Percentiles rank a stretch among this genome's conserved stretches.
phyloP scores from a whole-genome alignment of 1,140 invertebrate species.

The Aphidius ervi region DNA sequence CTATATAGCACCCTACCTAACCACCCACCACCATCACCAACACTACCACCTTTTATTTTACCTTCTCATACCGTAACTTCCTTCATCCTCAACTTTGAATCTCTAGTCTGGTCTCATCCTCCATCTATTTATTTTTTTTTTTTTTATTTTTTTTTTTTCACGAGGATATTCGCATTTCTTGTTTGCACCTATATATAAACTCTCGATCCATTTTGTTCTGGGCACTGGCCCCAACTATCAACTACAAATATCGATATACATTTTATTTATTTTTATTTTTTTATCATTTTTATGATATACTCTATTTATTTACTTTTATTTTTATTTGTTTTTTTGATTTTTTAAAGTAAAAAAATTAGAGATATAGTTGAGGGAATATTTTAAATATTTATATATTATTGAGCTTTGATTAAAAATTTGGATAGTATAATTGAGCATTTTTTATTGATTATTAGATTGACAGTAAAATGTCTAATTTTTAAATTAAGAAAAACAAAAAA shows the following conservation, averaged over 20 bases:
- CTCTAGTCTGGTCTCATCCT: conserved; percentile 28
- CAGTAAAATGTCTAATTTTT: too few relatives aligned
- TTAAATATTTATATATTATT: too few relatives aligned
- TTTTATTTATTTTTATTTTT: too few relatives aligned
- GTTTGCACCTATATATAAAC: conserved; percentile 39
- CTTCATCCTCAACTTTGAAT: conserved; percentile 4
- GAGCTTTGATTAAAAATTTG: too few relatives aligned
- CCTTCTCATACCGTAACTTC: conserved; percentile 19
- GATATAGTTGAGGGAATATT: too few relatives aligned
- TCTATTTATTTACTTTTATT: too few relatives aligned
- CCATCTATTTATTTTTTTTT: conserved; percentile 23
- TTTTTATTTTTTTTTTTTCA: too few relatives aligned
- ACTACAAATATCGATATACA: conserved; percentile 38
- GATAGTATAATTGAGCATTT: too few relatives aligned
- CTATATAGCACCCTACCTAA: too few relatives aligned
- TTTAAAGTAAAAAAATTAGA: too few relatives aligned
- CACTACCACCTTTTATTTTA: not conserved
- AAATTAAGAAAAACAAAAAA: conserved; percentile 9
- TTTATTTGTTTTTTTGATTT: not conserved
- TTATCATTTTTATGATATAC: too few relatives aligned
- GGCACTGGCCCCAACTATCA: conserved; percentile 19
- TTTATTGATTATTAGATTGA: too few relatives aligned
- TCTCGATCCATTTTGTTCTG: conserved; percentile 24
- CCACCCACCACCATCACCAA: conserved; percentile 17
- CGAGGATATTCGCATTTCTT: conserved; percentile 44